Evolutionary conservation across 2,888 invertebrate genomes (phyloP), one percentile per base, ranked within the genome.

Genomic region (Drosophila pullipes): DNA sequence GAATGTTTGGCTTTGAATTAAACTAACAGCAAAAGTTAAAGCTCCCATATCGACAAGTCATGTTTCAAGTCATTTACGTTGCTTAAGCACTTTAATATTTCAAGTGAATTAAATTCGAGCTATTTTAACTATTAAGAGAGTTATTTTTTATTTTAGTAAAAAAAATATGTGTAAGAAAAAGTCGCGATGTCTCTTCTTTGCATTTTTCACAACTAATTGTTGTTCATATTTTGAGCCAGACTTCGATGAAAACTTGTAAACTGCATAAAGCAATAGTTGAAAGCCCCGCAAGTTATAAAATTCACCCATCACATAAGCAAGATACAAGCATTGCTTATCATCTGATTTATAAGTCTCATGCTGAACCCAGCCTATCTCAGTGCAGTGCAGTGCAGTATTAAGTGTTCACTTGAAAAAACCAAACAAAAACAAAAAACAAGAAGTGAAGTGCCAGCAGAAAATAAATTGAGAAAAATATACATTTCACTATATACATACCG

Each of bases 381-480:
- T 49, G 63, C 28, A 44, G 22, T 35, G 58, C 53, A 25, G 25
- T 25, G 25, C 25, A 25, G 25, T 25, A 65, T 55, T 52, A 65
- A 50, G 39, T 58, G 57, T 57, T 52, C 47, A 59, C 68, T 61
- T 49, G 25, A 37, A 52, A 35, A 54, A 25, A 22, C 18, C 61
- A 44, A 62, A 30, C 50, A 64, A 73, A 71, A 49, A 30, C 41
- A 4, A 53, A 64, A 64, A 58, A 81, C 63, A 71, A 70, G 63
- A 82, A 76, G 67, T 74, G 65, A 61, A 60, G 57, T 61, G 54
- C 31, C 28, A 59, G 35, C 50, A 65, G 44, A 39, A 81, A 67
- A 69, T 78, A 72, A 82, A 74, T 74, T 68, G 76, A 73, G 76
- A 63, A 62, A 76, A 79, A 79, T 72, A 62, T 66, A 74, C 67